Base-by-base conservation (phyloP, 2,797 vertebrate genomes). In the Tokudaia tokunoshimensis region DNA sequence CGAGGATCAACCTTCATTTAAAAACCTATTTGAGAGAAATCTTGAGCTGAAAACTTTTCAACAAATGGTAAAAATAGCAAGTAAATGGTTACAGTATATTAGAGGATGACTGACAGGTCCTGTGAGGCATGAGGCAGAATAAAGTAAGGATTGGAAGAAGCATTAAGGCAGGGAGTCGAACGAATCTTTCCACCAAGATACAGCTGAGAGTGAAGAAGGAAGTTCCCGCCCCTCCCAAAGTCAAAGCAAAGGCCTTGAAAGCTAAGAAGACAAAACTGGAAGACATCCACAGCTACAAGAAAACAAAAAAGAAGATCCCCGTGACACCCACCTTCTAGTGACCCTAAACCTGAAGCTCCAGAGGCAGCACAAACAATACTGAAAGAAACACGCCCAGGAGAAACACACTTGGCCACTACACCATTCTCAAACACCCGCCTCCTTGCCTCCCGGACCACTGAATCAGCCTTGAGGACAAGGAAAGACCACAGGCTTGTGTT, bases 1-100 rank as follows among this genome's bases (percentile, higher is more conserved):
- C 7, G 79, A 82, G n/a, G 93, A 86, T 26, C 80, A 84, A 82
- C 22, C 76, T 94, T 93, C 92, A 44, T 85, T 96, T 34, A 87
- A 47, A 78, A 96, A 87, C 3, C 37, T 81, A 89, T 57, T 87
- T 22, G 57, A 17, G 26, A 41, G 41, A 88, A 89, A 29, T 2
- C 11, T 17, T 72, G 22, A 72, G 34, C 63, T 50, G 57, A 92
- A 95, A 92, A 26, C 12, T 83, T 91, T 89, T 75, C 57, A 91
- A 89, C 76, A 86, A 91, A 83, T 12, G 92, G 26, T 12, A 91
- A 34, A 80, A 15, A 91, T 82, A 47, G 5, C 63, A 95, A 86
- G 24, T 67, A 87, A 92, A 82, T 89, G 29, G 44, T 80, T 50
- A 31, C 26, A 50, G n/a, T 59, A 34, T 55, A 12, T 63, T 79